Percentiles rank a stretch among this genome's conserved stretches.
Conservation (phyloP, 2,797 vertebrate species). For the Oceanodroma leucorhoa region DNA sequence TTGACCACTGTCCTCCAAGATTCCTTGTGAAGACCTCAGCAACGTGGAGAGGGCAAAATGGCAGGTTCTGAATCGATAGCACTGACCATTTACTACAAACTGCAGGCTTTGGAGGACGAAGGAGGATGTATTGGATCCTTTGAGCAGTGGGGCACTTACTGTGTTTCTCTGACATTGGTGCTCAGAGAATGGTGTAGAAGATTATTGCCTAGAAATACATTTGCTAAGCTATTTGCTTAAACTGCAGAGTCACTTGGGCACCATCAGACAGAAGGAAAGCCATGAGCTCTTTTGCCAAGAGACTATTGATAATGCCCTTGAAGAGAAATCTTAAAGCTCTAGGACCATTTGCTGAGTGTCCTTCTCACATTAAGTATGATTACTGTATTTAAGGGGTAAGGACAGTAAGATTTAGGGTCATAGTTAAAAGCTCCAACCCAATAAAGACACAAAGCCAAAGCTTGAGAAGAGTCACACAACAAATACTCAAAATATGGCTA, state of each 20-base stretch:
- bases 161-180: not conserved
- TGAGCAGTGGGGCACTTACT: not conserved
- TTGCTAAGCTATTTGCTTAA: conserved; percentile 46
- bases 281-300: conserved; percentile 18
- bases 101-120: not conserved
- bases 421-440: not conserved
- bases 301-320: not conserved
- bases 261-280: conserved; percentile 14
- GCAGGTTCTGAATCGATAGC: not conserved
- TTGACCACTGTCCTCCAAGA: not conserved
- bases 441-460: not conserved
- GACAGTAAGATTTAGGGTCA: not conserved
- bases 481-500: not conserved
- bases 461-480: not conserved
- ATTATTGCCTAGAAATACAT: conserved; percentile 6
- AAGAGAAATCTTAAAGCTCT: conserved; percentile 28
- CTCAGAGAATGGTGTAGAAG: not conserved
- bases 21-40: not conserved
- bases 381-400: conserved; percentile 1
- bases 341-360: not conserved
- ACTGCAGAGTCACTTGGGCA: conserved; percentile 30
- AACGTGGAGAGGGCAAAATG: not conserved
- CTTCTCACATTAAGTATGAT: conserved; percentile 18
- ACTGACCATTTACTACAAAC: not conserved
- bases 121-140: not conserved